Evolutionary conservation across 2,888 invertebrate species (phyloP).

Genomic region (Heliconius ismenius): DNA sequence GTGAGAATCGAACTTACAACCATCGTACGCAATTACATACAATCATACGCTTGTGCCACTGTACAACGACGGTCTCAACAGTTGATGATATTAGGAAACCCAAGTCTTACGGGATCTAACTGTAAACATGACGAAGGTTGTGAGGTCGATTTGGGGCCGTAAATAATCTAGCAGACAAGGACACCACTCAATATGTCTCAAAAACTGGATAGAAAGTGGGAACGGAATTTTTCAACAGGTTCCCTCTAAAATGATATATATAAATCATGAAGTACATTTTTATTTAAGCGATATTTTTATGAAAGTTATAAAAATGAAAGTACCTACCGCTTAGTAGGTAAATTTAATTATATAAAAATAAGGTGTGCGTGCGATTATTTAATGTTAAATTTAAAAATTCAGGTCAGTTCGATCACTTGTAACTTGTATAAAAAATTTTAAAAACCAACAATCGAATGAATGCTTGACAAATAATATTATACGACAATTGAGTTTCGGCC

Average conservation of each 20-base stretch:
- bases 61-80: too few species aligned
- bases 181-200: neutral
- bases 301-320: neutral
- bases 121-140: too few species aligned
- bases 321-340: neutral
- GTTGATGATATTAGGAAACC: too few species aligned
- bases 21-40: too few species aligned
- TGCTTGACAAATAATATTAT: conserved; percentile 15
- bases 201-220: neutral
- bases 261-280: too few species aligned
- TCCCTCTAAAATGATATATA: neutral
- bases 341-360: neutral
- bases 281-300: neutral
- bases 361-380: conserved; percentile 1
- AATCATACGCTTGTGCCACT: too few species aligned
- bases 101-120: too few species aligned
- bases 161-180: neutral
- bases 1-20: too few species aligned
- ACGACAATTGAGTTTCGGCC: conserved; percentile 3
- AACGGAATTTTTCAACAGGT: neutral
- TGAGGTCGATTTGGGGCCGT: too few species aligned
- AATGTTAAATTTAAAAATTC: neutral
- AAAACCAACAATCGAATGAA: conserved; percentile 15
- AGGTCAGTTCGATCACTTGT: neutral
- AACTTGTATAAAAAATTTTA: conserved; percentile 3